Percentiles rank a stretch among this genome's conserved stretches.
Conservation (phyloP, 1,140 invertebrate genomes). For the Gonatopus flavifemur region DNA sequence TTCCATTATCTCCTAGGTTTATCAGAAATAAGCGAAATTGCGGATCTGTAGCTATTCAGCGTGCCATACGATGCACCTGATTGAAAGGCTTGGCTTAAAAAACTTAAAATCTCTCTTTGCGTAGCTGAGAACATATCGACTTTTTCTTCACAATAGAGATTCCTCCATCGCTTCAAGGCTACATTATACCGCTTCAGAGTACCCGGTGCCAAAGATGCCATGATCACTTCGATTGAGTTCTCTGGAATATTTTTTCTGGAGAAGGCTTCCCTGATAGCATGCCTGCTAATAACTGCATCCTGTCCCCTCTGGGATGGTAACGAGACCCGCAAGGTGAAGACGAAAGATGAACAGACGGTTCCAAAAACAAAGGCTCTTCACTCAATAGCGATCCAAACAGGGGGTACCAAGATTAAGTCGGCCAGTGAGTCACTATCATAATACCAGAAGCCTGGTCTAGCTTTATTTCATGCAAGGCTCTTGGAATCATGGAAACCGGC, state of each 20-base stretch:
- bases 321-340: no score
- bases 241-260: neutral
- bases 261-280: conserved; percentile 16
- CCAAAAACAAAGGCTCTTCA: no score
- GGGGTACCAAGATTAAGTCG: no score
- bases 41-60: conserved; percentile 25
- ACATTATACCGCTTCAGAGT: no score
- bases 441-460: neutral
- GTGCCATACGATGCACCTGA: conserved; percentile 9
- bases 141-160: conserved; percentile 16
- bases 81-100: conserved; percentile 11
- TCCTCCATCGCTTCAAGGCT: conserved; percentile 10
- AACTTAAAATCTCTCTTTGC: conserved; percentile 1
- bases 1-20: conserved; percentile 14
- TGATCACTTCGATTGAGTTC: conserved; percentile 2
- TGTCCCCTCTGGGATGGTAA: conserved; percentile 1
- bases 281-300: neutral
- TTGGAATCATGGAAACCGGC: conserved; percentile 8
- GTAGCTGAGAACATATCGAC: neutral
- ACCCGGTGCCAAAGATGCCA: conserved; percentile 9
- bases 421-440: conserved; percentile 1
- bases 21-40: conserved; percentile 23
- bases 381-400: no score
- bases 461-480: neutral
- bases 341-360: no score